These are phyloP conservation scores for Rhinichthys klamathensis DNA, from an alignment of 2,113 vertebrate species.

Conservation along the genomic window DNA sequence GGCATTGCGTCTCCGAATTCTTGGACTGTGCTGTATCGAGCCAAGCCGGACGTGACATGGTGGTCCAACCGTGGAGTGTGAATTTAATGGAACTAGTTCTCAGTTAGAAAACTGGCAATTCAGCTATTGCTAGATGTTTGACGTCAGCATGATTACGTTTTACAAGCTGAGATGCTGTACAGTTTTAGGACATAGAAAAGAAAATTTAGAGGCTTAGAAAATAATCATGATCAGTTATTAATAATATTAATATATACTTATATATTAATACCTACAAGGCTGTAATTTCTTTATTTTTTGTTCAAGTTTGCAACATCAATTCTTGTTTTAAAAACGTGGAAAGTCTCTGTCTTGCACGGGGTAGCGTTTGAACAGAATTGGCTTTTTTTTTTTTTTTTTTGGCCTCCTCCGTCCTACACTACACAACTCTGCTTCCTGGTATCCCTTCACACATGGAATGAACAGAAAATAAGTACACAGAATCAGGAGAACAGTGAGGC, in stretches of 20 bases:
- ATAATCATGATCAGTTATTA: conserved; percentile 63
- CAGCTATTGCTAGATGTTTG: conserved; percentile 63
- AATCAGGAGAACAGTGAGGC: conserved; percentile 65
- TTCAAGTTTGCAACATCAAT: conserved; percentile 76
- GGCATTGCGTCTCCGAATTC: conserved; percentile 51
- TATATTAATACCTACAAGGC: conserved; percentile 82
- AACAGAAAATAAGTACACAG: conserved; percentile 69
- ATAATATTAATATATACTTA: conserved; percentile 77
- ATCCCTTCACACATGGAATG: conserved; percentile 75
- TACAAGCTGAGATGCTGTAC: conserved; percentile 74
- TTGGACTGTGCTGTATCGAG: conserved; percentile 15
- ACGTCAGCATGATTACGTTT: conserved; percentile 69
- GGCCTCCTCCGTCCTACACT: conserved; percentile 59
- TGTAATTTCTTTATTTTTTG: conserved; percentile 69
- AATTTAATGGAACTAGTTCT: conserved; percentile 45
- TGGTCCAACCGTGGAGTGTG: conserved; percentile 58
- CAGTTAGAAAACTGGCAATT: conserved; percentile 63
- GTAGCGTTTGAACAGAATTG: conserved; percentile 55
- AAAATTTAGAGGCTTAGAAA: conserved; percentile 64
- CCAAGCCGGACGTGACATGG: conserved; percentile 23
- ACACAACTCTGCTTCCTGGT: conserved; percentile 61
- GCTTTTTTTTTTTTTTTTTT: conserved; percentile 34
- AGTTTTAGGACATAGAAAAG: conserved; percentile 73
- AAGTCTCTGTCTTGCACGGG: conserved; percentile 63
- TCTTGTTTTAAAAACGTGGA: conserved; percentile 71